phyloP scores from a whole-genome alignment of 2,113 vertebrate genomes.

The Galbula dea region DNA sequence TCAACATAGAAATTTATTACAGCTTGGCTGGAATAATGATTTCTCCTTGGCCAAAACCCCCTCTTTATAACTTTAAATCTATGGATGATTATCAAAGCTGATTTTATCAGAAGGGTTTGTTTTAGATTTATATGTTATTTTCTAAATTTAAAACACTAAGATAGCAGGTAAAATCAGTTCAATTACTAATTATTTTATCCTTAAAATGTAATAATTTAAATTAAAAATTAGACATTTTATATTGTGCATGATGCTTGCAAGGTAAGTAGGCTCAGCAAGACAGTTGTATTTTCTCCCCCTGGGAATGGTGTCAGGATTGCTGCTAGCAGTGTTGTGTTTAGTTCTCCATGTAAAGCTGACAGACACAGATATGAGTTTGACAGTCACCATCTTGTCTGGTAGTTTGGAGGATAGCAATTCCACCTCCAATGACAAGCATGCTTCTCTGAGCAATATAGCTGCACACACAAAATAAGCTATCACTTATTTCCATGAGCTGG shows the following conservation, averaged over 20 bases:
- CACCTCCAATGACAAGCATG: background rate
- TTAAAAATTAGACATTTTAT: background rate
- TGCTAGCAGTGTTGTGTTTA: fast-evolving
- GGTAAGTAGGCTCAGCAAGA: fast-evolving
- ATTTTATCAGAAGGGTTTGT: background rate
- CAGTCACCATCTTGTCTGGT: background rate
- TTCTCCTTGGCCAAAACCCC: conserved; percentile 18
- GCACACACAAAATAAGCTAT: fast-evolving
- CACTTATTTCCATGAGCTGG: fast-evolving
- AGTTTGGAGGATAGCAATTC: background rate
- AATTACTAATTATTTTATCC: background rate
- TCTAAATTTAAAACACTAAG: background rate
- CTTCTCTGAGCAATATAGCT: background rate
- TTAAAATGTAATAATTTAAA: background rate
- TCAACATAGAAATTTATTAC: conserved; percentile 41
- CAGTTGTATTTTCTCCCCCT: background rate
- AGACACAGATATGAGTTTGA: background rate
- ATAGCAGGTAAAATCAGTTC: background rate
- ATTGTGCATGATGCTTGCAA: background rate
- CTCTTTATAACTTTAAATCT: conserved; percentile 9
- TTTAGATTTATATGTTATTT: background rate
- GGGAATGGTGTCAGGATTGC: background rate
- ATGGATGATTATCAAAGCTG: background rate
- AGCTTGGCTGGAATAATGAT: conserved; percentile 31
- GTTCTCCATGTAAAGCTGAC: background rate